Base-by-base conservation (phyloP, 64 coral and sea anemone species). In the Montipora capricornis region DNA sequence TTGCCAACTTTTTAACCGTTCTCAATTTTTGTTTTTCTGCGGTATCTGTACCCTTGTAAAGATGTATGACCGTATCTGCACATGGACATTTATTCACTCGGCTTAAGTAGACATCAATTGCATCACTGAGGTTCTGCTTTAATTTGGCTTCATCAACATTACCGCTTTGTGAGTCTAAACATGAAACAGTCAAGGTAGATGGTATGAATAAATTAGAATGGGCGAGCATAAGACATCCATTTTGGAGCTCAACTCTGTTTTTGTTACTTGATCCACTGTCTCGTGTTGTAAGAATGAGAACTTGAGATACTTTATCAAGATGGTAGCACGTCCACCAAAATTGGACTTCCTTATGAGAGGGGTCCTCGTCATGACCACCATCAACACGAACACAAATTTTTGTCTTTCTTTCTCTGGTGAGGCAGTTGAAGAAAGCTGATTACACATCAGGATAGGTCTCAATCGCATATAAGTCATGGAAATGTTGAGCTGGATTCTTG, bases 241-340 rank as follows among this genome's bases (percentile, higher is more conserved):
- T 95, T 55, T 91, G 88, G 5, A 87, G 14, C 46, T 87, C 88
- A 2, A 95, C 88, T 70, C 84, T 49, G 71, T 95, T 95, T 29
- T 8, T 60, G 26, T 95, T 77, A 13, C 90, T 92, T 5, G 76
- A 88, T 8, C 94, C 90, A 95, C 90, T 90, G 7, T 87, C 48
- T 69, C 95, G 26, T 0, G 90, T 89, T 15, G 95, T 90, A 3
- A 93, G 57, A 22, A 93, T 76, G 12, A 78, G 46, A 1, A 89
- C 95, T 57, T n/a, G 37, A 48, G 79, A 78, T 26, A 47, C 3
- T 26, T 88, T 96, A 47, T 93, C 78, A 4, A 96, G 44, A 47
- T 96, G 95, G 8, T 74, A 69, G 45, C 76, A 67, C 16, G 91
- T 93, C 86, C 91, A 93, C 86, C 86, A 93, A 80, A 83, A 96